These are phyloP conservation scores for Drosophila nigricruria DNA, from an alignment of 2,888 invertebrate genomes.

Conservation along the genomic window DNA sequence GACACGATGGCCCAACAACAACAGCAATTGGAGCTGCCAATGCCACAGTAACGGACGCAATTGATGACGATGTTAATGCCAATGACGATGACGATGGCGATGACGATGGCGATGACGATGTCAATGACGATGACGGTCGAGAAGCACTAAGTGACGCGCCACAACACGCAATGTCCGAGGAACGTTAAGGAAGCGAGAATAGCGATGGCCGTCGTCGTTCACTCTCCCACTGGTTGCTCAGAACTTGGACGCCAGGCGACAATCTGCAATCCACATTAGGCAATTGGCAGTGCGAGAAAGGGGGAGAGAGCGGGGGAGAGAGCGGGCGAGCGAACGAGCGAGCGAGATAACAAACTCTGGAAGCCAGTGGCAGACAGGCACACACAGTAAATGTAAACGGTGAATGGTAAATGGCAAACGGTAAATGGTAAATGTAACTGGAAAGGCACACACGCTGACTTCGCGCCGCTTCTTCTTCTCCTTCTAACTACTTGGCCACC, in stretches of 20 bases:
- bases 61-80: slow-evolving; percentile 20
- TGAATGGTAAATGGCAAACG: slow-evolving; percentile 47
- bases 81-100: slow-evolving; percentile 2
- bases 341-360: slow-evolving; percentile 43
- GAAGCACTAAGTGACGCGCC: slow-evolving; percentile 6
- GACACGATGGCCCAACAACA: slow-evolving; percentile 69
- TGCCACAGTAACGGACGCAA: slow-evolving; percentile 28
- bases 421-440: slow-evolving; percentile 55
- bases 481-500: slow-evolving; percentile 18
- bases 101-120: slow-evolving; percentile 19
- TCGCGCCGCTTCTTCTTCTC: slow-evolving; percentile 31
- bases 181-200: slow-evolving; percentile 23
- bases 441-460: slow-evolving; percentile 54
- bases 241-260: slow-evolving; percentile 21
- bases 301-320: slow-evolving; percentile 11
- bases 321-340: slow-evolving; percentile 1
- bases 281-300: slow-evolving; percentile 21
- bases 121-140: slow-evolving; percentile 14
- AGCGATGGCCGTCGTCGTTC: slow-evolving; percentile 25
- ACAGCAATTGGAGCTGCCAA: slow-evolving; percentile 41
- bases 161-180: not conserved
- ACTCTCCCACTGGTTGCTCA: slow-evolving; percentile 36
- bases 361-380: slow-evolving; percentile 50
- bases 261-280: slow-evolving; percentile 46
- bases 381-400: slow-evolving; percentile 47